phyloP scores from a whole-genome alignment of 2,113 vertebrate species.

The Raphicerus campestris region DNA sequence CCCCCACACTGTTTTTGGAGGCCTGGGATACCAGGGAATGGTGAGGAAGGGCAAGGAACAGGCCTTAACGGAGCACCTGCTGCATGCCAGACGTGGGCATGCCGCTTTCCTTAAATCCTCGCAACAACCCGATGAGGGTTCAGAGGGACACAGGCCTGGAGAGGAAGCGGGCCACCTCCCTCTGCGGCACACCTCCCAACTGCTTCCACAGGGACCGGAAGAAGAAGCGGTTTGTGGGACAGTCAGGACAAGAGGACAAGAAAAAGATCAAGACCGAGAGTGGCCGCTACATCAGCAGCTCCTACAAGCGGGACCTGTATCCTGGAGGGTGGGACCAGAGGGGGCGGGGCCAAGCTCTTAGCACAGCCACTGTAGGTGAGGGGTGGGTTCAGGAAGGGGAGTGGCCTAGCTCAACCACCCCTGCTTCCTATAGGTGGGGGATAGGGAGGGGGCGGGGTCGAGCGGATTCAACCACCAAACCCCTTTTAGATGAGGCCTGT shows the following conservation, averaged over 20 bases:
- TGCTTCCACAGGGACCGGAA: constrained; percentile 90
- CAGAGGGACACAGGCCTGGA: neutral
- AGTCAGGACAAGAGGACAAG: constrained; percentile 88
- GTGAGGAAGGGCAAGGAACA: neutral
- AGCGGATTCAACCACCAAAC: neutral
- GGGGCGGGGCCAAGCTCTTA: neutral
- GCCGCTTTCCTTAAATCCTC: neutral
- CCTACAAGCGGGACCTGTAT: constrained; percentile 95
- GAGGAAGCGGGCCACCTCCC: accelerated
- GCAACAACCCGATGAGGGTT: neutral
- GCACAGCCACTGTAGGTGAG: neutral
- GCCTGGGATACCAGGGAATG: neutral
- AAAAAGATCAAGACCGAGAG: constrained; percentile 91
- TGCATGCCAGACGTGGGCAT: neutral
- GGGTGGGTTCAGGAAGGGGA: neutral
- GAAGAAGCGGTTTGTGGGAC: constrained; percentile 92
- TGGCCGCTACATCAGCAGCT: constrained; percentile 84
- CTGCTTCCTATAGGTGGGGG: neutral
- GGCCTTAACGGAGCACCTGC: neutral
- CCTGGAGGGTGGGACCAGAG: constrained; percentile 51
- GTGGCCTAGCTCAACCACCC: no score
- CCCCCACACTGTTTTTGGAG: neutral
- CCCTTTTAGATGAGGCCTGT: neutral
- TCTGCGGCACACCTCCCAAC: neutral
- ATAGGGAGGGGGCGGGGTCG: accelerated